phyloP scores from a whole-genome alignment of 2,888 invertebrate genomes.

The Parnassius mnemosyne region DNA sequence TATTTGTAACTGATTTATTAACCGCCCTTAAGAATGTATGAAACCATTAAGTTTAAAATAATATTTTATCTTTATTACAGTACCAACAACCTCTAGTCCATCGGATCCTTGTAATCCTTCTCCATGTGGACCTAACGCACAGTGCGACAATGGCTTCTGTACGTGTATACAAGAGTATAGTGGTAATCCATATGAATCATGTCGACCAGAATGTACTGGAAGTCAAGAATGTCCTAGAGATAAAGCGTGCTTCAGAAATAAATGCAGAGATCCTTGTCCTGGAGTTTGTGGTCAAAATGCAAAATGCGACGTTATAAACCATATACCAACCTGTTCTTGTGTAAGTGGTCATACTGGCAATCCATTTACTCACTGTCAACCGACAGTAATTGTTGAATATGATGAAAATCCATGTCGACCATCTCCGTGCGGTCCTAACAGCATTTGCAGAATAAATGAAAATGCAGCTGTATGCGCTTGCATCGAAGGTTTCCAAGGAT shows the following conservation, averaged over 20 bases:
- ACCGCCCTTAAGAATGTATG: too few species aligned
- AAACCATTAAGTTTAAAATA: too few species aligned
- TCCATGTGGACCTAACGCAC: constrained; percentile 86
- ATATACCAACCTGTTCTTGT: constrained; percentile 87
- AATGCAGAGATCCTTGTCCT: constrained; percentile 87
- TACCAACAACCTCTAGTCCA: constrained; percentile 59
- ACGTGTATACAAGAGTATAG: constrained; percentile 84
- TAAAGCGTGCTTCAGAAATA: constrained; percentile 86
- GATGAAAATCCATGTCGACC: constrained; percentile 86
- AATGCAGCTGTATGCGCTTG: constrained; percentile 92
- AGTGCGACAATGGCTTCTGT: constrained; percentile 85
- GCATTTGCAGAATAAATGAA: constrained; percentile 87
- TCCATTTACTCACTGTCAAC: constrained; percentile 82
- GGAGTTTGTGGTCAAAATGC: constrained; percentile 88
- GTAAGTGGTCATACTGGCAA: constrained; percentile 85
- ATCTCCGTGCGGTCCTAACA: constrained; percentile 89
- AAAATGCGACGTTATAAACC: constrained; percentile 87
- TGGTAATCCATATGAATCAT: constrained; percentile 86
- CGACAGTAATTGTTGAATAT: constrained; percentile 47
- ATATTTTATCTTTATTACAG: constrained; percentile 39
- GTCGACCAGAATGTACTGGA: constrained; percentile 86
- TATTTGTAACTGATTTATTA: too few species aligned
- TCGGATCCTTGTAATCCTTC: constrained; percentile 84
- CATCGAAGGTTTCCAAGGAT: constrained; percentile 86
- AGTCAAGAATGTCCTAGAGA: constrained; percentile 86